Evolutionary conservation across 2,797 vertebrate species (phyloP), one percentile per base, ranked within the genome.

Genomic region (Argya squamiceps): DNA sequence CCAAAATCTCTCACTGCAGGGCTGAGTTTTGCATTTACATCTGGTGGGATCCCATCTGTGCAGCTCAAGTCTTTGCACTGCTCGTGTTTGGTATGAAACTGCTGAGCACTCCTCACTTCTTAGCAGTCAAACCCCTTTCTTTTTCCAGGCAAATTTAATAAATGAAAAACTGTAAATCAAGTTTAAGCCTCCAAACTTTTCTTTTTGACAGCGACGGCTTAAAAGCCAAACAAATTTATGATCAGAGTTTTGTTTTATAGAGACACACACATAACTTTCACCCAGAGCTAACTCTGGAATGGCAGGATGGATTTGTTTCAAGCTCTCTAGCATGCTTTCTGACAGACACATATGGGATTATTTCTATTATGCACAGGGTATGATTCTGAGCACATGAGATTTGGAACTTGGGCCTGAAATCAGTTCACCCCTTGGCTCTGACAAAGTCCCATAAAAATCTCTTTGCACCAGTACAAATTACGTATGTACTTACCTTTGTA

Each of bases 241-340:
- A 79, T 46, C 47, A 60, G 63, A 91, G 63, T 79, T 92, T 76
- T 83, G n/a, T 64, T 89, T 82, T 50, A 8, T 64, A 55, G 15
- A 76, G 50, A 67, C 64, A 55, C 26, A 55, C 26, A 41, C 29
- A 68, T 30, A 74, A 75, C 47, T 92, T 94, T 84, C 69, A 89
- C 69, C 50, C 82, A 44, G 79, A 94, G 23, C 50, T 91, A 81
- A 26, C 53, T 96, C 62, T n/a, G 73, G 64, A 94, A 79, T 70
- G 63, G 69, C 79, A 88, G 64, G 34, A 95, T 91, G 89, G 84
- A 91, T 88, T 76, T 91, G 47, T 68, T 92, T 94, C 89, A 92
- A 91, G 52, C 55, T 92, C 71, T 75, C 63, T 71, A 86, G 44
- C 56, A 44, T 0, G 3, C 6, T 91, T 92, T 73, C 84, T 93